phyloP scores from a whole-genome alignment of 1,140 invertebrate species.

The Cyclina sinensis region DNA sequence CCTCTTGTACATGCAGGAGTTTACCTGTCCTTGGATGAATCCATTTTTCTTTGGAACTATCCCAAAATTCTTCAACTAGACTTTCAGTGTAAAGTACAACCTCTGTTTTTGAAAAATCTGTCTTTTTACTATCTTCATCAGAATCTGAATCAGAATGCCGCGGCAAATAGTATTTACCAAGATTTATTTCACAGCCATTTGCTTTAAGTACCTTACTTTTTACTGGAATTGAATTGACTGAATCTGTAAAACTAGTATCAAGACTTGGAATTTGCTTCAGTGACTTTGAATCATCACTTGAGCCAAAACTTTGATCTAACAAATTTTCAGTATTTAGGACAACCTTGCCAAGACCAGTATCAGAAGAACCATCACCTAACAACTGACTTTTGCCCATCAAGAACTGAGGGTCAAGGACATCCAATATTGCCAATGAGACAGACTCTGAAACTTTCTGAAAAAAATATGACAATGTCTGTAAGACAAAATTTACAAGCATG shows the following conservation, averaged over 20 bases:
- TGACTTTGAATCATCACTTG: conserved; percentile 41
- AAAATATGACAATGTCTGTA: conserved; percentile 20
- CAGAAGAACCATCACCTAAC: conserved; percentile 34
- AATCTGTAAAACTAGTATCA: conserved; percentile 30
- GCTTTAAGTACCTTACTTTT: conserved; percentile 45
- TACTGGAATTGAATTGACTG: conserved; percentile 23
- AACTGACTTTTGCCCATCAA: conserved; percentile 7
- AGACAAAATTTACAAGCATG: too few species aligned
- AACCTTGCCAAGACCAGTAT: conserved; percentile 12
- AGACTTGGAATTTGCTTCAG: conserved; percentile 12
- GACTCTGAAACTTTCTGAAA: conserved; percentile 51
- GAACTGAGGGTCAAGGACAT: conserved; percentile 35
- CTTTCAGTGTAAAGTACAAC: conserved; percentile 69
- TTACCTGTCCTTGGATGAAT: conserved; percentile 93
- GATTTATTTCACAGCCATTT: conserved; percentile 65
- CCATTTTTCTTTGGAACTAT: conserved; percentile 69
- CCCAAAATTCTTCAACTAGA: conserved; percentile 82
- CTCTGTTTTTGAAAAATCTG: conserved; percentile 46
- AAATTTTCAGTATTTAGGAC: conserved; percentile 16
- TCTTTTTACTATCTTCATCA: conserved; percentile 46
- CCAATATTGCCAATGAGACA: conserved; percentile 37
- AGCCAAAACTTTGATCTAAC: conserved; percentile 52
- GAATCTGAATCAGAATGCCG: conserved; percentile 51
- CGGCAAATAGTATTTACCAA: conserved; percentile 55
- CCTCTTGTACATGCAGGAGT: conserved; percentile 91